phyloP scores from a whole-genome alignment of 2,888 invertebrate species.

The Physocephala rufipes region DNA sequence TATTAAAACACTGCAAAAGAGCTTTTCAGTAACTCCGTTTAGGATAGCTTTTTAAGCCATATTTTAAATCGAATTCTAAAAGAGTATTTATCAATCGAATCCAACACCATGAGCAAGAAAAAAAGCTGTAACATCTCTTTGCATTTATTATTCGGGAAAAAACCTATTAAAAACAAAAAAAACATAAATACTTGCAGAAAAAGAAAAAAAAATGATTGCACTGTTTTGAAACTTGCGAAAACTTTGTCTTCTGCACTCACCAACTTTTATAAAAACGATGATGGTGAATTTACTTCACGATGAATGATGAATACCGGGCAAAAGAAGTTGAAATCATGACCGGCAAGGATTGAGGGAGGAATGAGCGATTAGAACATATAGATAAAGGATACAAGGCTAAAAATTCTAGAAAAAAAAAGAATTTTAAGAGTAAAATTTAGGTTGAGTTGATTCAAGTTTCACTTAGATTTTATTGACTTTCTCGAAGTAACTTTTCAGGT shows the following conservation, averaged over 20 bases:
- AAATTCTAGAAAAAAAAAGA: background rate
- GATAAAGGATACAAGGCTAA: too few species aligned
- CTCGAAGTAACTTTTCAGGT: background rate
- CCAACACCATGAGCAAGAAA: too few species aligned
- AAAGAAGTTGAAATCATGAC: too few species aligned
- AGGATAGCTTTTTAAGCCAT: background rate
- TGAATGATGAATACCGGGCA: background rate
- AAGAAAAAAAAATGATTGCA: background rate
- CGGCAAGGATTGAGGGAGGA: too few species aligned
- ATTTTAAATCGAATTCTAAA: background rate
- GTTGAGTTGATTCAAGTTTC: background rate
- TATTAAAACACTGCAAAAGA: too few species aligned
- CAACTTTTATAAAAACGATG: background rate
- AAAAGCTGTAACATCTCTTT: background rate
- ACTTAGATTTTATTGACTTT: background rate
- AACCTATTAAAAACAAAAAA: background rate
- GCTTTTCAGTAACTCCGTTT: background rate
- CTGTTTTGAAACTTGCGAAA: background rate
- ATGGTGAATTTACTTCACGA: too few species aligned
- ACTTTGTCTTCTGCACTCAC: background rate
- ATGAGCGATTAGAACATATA: too few species aligned
- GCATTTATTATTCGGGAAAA: background rate
- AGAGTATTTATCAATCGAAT: background rate
- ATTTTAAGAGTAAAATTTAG: background rate
- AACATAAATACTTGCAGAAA: slow-evolving; percentile 1